phyloP scores from a whole-genome alignment of 2,113 vertebrate genomes.

The Mystacornis crossleyi region DNA sequence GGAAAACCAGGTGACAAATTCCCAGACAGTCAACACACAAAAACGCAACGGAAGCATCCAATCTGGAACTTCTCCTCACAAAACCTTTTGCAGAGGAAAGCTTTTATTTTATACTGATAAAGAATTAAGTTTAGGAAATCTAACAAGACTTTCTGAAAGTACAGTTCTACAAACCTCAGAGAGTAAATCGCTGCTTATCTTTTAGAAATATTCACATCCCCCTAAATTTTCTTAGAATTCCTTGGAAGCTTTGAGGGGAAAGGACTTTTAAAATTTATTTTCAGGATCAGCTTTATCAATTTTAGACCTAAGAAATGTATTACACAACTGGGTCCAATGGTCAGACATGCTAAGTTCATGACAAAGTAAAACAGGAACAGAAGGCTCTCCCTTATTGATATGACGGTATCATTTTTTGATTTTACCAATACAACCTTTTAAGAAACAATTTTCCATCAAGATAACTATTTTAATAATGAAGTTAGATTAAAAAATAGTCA shows the following conservation, averaged over 20 bases:
- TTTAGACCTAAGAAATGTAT: neutral
- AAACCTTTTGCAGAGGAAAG: neutral
- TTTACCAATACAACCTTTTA: neutral
- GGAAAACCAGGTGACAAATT: neutral
- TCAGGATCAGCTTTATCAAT: neutral
- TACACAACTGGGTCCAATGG: neutral
- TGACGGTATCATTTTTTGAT: fast-evolving
- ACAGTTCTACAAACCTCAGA: neutral
- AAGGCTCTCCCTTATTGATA: neutral
- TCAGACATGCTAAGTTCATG: neutral
- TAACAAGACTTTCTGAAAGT: neutral
- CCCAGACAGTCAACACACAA: neutral
- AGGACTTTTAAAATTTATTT: neutral
- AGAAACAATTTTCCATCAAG: neutral
- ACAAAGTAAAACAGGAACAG: neutral
- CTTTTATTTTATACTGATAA: neutral
- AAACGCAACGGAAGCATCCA: neutral
- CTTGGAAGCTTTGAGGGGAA: neutral
- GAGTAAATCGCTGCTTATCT: neutral
- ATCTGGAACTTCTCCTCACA: neutral
- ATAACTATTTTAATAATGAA: neutral
- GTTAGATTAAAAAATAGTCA: neutral
- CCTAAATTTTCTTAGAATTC: neutral
- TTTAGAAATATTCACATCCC: fast-evolving
- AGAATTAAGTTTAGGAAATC: neutral